phyloP scores from a whole-genome alignment of 2,113 vertebrate species.

The Tragelaphus scriptus region DNA sequence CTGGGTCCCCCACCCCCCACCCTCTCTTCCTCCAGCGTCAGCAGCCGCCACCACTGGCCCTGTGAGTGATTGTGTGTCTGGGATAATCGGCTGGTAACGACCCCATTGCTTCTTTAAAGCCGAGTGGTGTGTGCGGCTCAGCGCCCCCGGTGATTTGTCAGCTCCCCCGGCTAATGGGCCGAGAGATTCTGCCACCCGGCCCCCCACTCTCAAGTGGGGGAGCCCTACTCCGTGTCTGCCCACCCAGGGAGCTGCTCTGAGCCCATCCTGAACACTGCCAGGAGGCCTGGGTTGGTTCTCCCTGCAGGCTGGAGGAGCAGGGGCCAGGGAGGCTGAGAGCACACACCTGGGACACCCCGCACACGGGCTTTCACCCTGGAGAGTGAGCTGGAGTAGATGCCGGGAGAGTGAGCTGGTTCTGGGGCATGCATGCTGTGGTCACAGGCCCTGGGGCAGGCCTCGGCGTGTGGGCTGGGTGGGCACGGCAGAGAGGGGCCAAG shows the following conservation, averaged over 20 bases:
- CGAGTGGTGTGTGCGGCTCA: slow-evolving; percentile 90
- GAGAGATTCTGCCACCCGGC: neutral
- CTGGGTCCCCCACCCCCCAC: slow-evolving; percentile 38
- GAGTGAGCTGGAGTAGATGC: neutral
- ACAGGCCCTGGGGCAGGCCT: neutral
- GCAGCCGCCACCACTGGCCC: slow-evolving; percentile 49
- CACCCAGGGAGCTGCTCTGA: neutral
- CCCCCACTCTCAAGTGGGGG: slow-evolving; percentile 38
- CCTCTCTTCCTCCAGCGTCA: slow-evolving; percentile 39
- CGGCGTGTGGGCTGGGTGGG: neutral
- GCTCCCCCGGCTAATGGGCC: slow-evolving; percentile 77
- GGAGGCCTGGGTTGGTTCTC: neutral
- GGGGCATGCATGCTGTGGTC: neutral
- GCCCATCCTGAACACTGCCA: neutral
- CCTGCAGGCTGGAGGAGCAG: neutral
- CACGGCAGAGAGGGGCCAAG: neutral
- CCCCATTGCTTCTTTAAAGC: slow-evolving; percentile 74
- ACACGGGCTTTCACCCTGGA: neutral
- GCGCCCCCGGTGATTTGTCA: slow-evolving; percentile 87
- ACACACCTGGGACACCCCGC: neutral
- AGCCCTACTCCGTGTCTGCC: neutral
- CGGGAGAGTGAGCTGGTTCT: neutral
- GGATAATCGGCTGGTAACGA: slow-evolving; percentile 76
- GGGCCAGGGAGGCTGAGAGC: neutral
- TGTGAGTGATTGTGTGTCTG: slow-evolving; percentile 74